Evolutionary conservation across 2,113 vertebrate species (phyloP).

Genomic region (Phasianus colchicus): DNA sequence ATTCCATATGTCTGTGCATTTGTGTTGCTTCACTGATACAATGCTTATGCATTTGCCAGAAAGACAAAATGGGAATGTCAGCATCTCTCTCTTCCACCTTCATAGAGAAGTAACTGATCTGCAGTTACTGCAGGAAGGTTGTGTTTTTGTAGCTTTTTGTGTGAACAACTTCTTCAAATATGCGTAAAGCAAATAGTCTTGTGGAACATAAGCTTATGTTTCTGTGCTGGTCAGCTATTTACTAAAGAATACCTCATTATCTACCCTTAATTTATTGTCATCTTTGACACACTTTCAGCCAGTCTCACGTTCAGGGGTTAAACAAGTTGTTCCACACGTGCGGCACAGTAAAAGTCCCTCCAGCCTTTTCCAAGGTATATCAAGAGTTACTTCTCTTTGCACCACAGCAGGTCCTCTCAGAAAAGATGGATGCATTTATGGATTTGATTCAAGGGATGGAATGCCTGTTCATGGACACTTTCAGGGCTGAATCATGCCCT

Average conservation of each 20-base stretch:
- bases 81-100: not conserved
- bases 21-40: not conserved
- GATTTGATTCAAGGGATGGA: too few relatives aligned
- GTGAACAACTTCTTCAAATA: not conserved
- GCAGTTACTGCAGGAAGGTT: not conserved
- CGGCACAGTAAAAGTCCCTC: not conserved
- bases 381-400: not conserved
- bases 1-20: not conserved
- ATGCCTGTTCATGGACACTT: too few relatives aligned
- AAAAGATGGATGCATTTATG: rapidly evolving
- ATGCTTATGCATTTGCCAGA: not conserved
- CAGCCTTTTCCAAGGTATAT: not conserved
- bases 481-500: too few relatives aligned
- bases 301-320: not conserved
- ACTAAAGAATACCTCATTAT: not conserved
- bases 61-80: not conserved
- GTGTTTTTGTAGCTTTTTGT: not conserved
- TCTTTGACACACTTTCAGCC: not conserved
- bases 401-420: not conserved
- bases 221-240: rapidly evolving
- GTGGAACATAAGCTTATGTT: not conserved
- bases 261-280: not conserved
- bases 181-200: not conserved
- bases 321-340: not conserved
- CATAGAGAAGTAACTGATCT: not conserved